Base-by-base conservation (phyloP, 2,888 invertebrate genomes). In the Aspidiotus destructor region DNA sequence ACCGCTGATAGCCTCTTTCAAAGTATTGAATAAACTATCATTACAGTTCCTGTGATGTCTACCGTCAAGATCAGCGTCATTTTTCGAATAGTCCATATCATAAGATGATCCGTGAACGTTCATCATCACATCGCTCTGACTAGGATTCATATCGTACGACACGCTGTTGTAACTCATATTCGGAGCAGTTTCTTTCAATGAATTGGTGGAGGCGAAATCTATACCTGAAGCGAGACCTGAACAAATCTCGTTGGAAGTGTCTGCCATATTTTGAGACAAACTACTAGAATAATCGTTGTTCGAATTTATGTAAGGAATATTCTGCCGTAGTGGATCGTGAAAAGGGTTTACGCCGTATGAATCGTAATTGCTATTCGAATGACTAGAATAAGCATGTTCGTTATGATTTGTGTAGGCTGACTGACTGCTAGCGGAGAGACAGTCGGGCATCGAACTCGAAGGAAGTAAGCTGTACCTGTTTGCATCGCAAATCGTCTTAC, bases 261-360 rank as follows among this genome's bases (percentile, higher is more conserved):
- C 16, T 10, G 55, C 28, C 5, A 63, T 63, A 53, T 54, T 54
- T n/a, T 41, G 54, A 16, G 65, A 57, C 7, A 65, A 13, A 58
- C 57, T 28, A 57, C 48, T 54, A 17, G 57, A 55, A 16, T 57
- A 42, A 13, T 28, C 42, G 28, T 17, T 57, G 8, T 42, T 54
- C 11, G 1, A 57, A n/a, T 65, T 54, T 2, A 65, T 57, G 11
- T 42, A 41, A 9, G 42, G 57, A 11, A 65, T 65, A 11, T 65
- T 65, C 1, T 54, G 42, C 40, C 57, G 42, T 7, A 65, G 17
- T 0, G 65, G 16, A 41, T 57, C 55, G 42, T 65, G 57, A 17
- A 65, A 57, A 28, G 40, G 57, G 44, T 65, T 65, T 8, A 9
- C 16, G 42, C 11, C 11, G 44, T 42, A 42, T 44, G 44, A 15